These are phyloP conservation scores for Lithobates sylvaticus DNA, from an alignment of 2,797 vertebrate species.

Conservation along the genomic window DNA sequence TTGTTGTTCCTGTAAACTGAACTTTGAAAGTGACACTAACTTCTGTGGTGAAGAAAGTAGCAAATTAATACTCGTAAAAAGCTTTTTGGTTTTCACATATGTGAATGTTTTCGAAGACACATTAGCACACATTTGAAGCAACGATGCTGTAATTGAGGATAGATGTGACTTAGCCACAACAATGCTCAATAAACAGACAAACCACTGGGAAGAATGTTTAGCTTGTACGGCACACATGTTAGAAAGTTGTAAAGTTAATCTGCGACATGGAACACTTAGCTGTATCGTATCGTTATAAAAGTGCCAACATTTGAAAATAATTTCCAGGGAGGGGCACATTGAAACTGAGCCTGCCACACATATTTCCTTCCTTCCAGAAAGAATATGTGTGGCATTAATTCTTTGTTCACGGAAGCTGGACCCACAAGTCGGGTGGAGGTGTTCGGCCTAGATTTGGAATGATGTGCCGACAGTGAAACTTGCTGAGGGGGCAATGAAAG, in stretches of 20 bases:
- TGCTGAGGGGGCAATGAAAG: no score
- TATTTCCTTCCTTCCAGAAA: no score
- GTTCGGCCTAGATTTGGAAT: no score
- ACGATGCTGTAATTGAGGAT: constrained; percentile 48
- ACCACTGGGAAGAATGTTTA: background rate
- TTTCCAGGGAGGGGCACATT: no score
- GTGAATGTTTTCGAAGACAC: constrained; percentile 43
- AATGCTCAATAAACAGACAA: constrained; percentile 28
- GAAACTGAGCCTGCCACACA: no score
- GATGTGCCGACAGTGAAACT: no score
- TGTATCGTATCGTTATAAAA: no score
- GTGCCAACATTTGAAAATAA: no score
- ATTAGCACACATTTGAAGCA: constrained; percentile 54
- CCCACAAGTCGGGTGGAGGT: no score
- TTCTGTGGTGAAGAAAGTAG: background rate
- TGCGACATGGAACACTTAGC: background rate
- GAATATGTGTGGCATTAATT: no score
- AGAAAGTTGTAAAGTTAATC: background rate
- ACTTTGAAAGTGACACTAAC: background rate
- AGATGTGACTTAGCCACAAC: constrained; percentile 46
- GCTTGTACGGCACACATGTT: constrained; percentile 6
- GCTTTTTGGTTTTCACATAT: constrained; percentile 47
- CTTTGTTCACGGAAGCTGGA: no score
- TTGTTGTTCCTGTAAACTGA: no score
- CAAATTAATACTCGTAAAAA: constrained; percentile 29